Evolutionary conservation across 2,113 vertebrate genomes (phyloP).

Genomic region (Vulpes ferrilata): DNA sequence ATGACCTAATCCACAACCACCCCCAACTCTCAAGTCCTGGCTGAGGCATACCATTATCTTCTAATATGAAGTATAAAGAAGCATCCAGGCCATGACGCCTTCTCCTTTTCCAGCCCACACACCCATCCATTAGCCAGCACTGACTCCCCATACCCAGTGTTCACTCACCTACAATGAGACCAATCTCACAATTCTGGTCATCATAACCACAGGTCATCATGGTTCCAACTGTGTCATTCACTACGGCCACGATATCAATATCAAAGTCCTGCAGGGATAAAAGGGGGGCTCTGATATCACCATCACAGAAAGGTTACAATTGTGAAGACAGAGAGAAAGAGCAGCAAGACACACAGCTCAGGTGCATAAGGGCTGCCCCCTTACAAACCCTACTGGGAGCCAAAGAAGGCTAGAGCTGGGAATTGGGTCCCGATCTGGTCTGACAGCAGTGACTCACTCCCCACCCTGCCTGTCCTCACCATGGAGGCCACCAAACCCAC

Average conservation of each 20-base stretch:
- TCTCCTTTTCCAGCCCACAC: background rate
- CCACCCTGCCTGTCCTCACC: background rate
- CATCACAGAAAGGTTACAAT: background rate
- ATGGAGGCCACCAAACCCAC: background rate
- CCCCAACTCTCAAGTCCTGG: background rate
- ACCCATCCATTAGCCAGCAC: background rate
- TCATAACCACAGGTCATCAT: conserved; percentile 99
- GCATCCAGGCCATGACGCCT: background rate
- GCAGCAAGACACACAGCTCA: background rate
- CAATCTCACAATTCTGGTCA: conserved; percentile 97
- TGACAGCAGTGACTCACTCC: background rate
- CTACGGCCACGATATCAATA: conserved; percentile 95
- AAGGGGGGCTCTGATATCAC: background rate
- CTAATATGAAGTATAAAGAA: background rate
- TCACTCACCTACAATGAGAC: conserved; percentile 96
- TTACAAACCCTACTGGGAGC: background rate
- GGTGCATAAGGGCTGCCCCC: background rate
- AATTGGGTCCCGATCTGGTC: background rate
- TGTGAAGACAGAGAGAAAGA: background rate
- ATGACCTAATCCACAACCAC: background rate
- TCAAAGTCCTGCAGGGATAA: conserved; percentile 93
- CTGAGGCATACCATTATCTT: background rate
- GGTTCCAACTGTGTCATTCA: conserved; percentile 98
- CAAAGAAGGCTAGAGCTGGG: background rate
- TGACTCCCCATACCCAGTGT: too few species aligned